Evolutionary conservation across 2,797 vertebrate species (phyloP), one percentile per base, ranked within the genome.

Genomic region (Lepus townsendii): DNA sequence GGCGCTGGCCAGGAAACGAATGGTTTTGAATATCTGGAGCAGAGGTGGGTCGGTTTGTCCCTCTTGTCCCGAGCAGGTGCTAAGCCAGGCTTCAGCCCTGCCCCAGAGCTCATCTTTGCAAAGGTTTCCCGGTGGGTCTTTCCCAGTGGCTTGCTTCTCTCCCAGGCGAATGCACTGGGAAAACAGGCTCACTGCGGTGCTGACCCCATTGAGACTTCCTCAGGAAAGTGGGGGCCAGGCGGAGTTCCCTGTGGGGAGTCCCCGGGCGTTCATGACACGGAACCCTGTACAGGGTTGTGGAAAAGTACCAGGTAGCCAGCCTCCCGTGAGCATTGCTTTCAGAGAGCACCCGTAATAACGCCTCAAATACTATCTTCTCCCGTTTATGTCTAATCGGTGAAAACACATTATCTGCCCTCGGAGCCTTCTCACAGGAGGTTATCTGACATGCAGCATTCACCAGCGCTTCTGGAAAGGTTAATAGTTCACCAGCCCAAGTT

Each of bases 381-480:
- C 83, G 87, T 94, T 86, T 78, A 92, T 95, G 96, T 98, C 97
- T 97, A 97, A 97, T 98, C 97, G 98, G 97, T 98, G 98, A 98
- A 98, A 98, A 97, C 94, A 96, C 93, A 97, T 98, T 98, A 97
- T 97, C 97, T 78, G 93, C 95, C 97, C 97, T 97, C 97, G 96
- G 97, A 97, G 97, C 97, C 97, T 98, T 97, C 97, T 97, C 95
- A 93, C 93, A 93, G 97, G 97, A 98, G 98, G 98, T 98, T 98
- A 98, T 97, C 97, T 98, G 98, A 98, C 98, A 98, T 97, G 98
- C 98, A 97, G 98, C 98, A 98, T 98, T 98, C 97, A 97, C 96
- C 95, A 96, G 96, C 97, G 98, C 98, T 98, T 97, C 98, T 98
- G 97, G 88, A 98, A 98, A 98, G 98, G 98, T 99, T 98, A 99